These are phyloP conservation scores for Agrochola macilenta DNA, from an alignment of 2,888 invertebrate genomes.

Conservation along the genomic window DNA sequence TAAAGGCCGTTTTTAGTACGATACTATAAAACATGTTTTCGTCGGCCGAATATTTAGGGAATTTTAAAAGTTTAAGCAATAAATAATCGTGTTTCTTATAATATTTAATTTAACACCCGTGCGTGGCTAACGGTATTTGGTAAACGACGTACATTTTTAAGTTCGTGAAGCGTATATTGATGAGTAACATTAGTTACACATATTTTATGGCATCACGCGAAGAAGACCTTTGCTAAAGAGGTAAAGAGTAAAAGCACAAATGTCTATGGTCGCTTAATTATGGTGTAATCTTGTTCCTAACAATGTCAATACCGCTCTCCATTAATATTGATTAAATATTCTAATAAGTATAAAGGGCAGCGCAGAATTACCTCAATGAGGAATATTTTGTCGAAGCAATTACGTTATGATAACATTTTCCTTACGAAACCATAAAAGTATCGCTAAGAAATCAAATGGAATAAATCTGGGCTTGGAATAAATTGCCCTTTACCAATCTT, in stretches of 20 bases:
- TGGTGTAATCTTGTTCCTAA: constrained; percentile 10
- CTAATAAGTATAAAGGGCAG: neutral
- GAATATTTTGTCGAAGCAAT: neutral
- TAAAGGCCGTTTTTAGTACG: neutral
- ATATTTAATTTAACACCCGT: neutral
- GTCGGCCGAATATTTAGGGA: neutral
- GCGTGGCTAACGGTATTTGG: constrained; percentile 15
- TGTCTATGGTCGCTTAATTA: constrained; percentile 12
- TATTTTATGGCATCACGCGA: constrained; percentile 32
- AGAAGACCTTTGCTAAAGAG: constrained; percentile 21
- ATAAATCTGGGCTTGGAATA: constrained; percentile 21
- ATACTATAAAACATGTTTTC: constrained; percentile 14
- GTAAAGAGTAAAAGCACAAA: constrained; percentile 21
- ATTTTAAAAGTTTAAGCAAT: neutral
- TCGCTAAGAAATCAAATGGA: constrained; percentile 15
- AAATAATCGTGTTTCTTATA: constrained; percentile 3
- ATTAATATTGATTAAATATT: neutral
- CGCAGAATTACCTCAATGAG: neutral
- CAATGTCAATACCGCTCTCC: neutral
- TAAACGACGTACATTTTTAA: constrained; percentile 7
- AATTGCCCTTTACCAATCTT: constrained; percentile 9
- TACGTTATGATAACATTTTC: constrained; percentile 11
- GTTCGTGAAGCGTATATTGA: constrained; percentile 21
- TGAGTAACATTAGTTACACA: constrained; percentile 38
- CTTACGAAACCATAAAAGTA: constrained; percentile 7